These are phyloP conservation scores for Percopsis transmontana DNA, from an alignment of 2,113 vertebrate genomes.

Conservation along the genomic window DNA sequence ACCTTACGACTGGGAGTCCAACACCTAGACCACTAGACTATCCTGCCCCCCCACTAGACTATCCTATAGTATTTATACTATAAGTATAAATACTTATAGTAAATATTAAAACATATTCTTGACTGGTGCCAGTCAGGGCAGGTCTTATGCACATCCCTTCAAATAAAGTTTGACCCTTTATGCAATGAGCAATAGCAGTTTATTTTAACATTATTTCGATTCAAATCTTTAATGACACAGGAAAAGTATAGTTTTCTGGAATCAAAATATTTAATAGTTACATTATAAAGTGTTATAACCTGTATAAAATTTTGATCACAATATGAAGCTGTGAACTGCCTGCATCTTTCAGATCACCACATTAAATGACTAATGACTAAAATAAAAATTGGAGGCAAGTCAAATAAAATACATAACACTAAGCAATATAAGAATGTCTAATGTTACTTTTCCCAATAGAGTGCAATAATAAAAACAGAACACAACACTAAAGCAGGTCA, in stretches of 20 bases:
- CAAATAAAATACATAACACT: constrained; percentile 74
- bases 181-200: too few relatives aligned
- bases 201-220: too few relatives aligned
- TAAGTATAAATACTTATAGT: too few relatives aligned
- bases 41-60: too few relatives aligned
- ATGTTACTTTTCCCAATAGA: constrained; percentile 75
- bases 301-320: constrained; percentile 99
- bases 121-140: too few relatives aligned
- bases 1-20: too few relatives aligned
- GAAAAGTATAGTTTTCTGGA: constrained; percentile 72
- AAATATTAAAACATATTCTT: too few relatives aligned
- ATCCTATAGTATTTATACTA: too few relatives aligned
- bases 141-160: too few relatives aligned
- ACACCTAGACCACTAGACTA: too few relatives aligned
- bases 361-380: constrained; percentile 85
- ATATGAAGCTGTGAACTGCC: constrained; percentile 92
- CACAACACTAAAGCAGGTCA: constrained; percentile 94
- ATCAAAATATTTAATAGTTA: constrained; percentile 99
- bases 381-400: constrained; percentile 83
- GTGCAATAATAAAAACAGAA: constrained; percentile 86
- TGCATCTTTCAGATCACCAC: constrained; percentile 83
- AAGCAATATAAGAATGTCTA: constrained; percentile 82
- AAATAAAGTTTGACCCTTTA: too few relatives aligned
- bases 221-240: constrained; percentile 7
- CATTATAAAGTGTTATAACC: constrained; percentile 94